phyloP scores from a whole-genome alignment of 2,888 invertebrate species.

The Drosophila parthenogenetica region DNA sequence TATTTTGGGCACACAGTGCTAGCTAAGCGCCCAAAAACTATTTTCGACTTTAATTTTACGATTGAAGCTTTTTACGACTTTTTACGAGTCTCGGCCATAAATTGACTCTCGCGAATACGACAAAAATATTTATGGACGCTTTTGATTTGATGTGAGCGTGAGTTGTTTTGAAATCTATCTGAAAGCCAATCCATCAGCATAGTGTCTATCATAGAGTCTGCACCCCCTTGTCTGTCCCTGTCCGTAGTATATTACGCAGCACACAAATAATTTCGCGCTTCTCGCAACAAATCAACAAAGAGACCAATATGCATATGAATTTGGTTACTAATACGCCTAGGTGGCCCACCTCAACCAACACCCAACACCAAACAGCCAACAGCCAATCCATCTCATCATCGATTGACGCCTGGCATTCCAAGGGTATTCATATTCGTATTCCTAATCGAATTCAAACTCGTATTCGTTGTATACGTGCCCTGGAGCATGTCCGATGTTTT shows the following conservation, averaged over 20 bases:
- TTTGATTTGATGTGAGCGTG: constrained; percentile 69
- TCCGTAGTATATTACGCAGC: constrained; percentile 61
- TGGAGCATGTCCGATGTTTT: constrained; percentile 47
- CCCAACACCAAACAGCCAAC: neutral
- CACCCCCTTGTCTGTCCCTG: constrained; percentile 3
- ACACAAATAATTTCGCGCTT: constrained; percentile 60
- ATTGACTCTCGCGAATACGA: constrained; percentile 58
- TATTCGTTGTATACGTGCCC: constrained; percentile 46
- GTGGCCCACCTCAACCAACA: constrained; percentile 42
- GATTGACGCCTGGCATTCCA: constrained; percentile 27
- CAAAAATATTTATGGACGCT: constrained; percentile 79
- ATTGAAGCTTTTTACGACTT: constrained; percentile 57
- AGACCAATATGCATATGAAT: constrained; percentile 60
- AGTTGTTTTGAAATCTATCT: constrained; percentile 71
- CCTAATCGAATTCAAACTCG: neutral
- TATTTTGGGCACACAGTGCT: constrained; percentile 69
- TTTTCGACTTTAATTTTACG: constrained; percentile 68
- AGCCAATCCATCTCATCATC: neutral
- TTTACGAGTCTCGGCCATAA: constrained; percentile 77
- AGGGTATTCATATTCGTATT: constrained; percentile 32
- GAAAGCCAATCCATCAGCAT: constrained; percentile 31
- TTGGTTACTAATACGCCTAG: constrained; percentile 58
- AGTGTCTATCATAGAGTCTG: constrained; percentile 1
- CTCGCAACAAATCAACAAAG: constrained; percentile 23
- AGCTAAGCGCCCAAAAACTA: constrained; percentile 65